Evolutionary conservation across 2,113 vertebrate genomes (phyloP).

Genomic region (Acrocephalus arundinaceus): DNA sequence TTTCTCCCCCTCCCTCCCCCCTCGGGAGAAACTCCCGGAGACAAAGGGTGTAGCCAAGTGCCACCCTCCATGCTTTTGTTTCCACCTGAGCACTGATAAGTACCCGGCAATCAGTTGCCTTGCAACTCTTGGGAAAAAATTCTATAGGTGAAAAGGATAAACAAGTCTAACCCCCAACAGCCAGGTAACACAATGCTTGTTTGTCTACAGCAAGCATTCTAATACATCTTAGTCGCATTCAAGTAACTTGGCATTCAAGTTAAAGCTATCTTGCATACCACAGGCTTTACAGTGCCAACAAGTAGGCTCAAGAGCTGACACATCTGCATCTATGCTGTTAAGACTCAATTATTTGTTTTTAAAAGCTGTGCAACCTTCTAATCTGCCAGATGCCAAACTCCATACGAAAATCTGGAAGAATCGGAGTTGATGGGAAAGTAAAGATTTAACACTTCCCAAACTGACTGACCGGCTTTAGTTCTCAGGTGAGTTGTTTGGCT

Average conservation of each 20-base stretch:
- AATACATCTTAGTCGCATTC: accelerated
- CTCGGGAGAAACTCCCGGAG: too few species aligned
- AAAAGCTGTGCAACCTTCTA: neutral
- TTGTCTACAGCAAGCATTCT: neutral
- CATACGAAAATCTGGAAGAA: neutral
- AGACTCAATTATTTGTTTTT: neutral
- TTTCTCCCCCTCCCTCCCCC: too few species aligned
- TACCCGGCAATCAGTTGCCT: too few species aligned
- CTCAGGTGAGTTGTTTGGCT: neutral
- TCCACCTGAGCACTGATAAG: too few species aligned
- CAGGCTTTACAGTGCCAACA: neutral
- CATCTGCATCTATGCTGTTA: neutral
- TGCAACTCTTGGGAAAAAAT: too few species aligned
- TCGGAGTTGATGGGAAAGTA: neutral
- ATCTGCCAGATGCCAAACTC: neutral
- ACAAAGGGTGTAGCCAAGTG: too few species aligned
- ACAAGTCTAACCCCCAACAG: too few species aligned
- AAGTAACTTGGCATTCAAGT: neutral
- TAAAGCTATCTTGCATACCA: neutral
- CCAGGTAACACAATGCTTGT: neutral
- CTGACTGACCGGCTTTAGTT: neutral
- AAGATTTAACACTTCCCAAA: neutral
- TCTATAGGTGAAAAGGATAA: too few species aligned
- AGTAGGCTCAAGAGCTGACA: neutral
- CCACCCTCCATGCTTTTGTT: too few species aligned